These are phyloP conservation scores for Aelia acuminata DNA, from an alignment of 2,888 invertebrate genomes.

Conservation along the genomic window DNA sequence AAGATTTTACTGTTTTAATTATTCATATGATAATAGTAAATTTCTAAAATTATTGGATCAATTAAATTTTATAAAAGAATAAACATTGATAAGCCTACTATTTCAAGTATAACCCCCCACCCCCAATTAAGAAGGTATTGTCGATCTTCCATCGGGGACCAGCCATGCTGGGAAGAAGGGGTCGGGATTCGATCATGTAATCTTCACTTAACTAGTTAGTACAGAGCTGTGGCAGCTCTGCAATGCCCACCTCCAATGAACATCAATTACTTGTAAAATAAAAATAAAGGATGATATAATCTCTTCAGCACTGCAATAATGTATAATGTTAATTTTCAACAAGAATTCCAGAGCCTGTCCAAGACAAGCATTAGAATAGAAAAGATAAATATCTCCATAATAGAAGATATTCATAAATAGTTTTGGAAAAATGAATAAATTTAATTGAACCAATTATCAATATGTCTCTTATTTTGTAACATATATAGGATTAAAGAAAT, in stretches of 20 bases:
- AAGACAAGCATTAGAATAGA: not conserved
- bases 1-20: not conserved
- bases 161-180: no score
- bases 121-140: no score
- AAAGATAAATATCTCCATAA: not conserved
- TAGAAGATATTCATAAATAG: not conserved
- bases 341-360: not conserved
- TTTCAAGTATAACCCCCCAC: no score
- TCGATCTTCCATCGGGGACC: no score
- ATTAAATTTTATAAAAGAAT: not conserved
- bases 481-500: not conserved
- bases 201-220: no score
- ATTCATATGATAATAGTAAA: not conserved
- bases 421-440: not conserved
- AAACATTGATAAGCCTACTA: no score
- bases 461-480: not conserved
- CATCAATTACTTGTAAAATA: no score
- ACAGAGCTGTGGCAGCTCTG: no score
- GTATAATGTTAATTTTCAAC: not conserved
- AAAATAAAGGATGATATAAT: not conserved
- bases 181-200: no score
- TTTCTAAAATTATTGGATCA: not conserved
- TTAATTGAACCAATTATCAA: not conserved
- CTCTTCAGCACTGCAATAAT: not conserved
- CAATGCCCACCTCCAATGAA: no score